phyloP scores from a whole-genome alignment of 2,797 vertebrate genomes.

The Schizopygopsis malacanthus region DNA sequence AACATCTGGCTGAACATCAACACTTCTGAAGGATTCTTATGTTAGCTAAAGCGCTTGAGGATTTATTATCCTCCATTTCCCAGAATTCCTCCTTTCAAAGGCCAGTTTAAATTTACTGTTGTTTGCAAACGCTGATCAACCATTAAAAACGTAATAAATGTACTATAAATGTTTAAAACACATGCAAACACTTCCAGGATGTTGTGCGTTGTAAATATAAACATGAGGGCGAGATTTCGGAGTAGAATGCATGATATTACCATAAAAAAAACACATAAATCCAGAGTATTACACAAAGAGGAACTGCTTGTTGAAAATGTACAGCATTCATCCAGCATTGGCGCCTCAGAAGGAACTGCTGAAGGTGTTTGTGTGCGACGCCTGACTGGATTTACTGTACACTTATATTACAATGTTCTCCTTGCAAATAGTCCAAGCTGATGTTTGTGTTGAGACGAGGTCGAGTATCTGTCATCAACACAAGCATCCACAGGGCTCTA shows the following conservation, averaged over 20 bases:
- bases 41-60: neutral
- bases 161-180: neutral
- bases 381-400: neutral
- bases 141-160: neutral
- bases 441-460: conserved; percentile 18
- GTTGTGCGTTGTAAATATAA: neutral
- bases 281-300: neutral
- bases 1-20: neutral
- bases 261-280: neutral
- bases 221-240: neutral
- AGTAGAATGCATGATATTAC: neutral
- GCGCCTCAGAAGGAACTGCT: neutral
- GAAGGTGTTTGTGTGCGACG: neutral
- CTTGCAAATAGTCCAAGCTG: neutral
- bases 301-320: neutral
- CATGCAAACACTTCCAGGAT: neutral
- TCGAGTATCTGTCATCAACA: conserved; percentile 11
- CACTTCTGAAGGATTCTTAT: no score
- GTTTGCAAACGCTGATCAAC: neutral
- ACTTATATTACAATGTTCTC: neutral
- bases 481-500: neutral
- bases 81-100: neutral
- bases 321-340: neutral
- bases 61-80: neutral
- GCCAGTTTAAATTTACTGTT: neutral